Evolutionary conservation across 2,797 vertebrate species (phyloP), one percentile per base, ranked within the genome.

Genomic region (Gastrophryne carolinensis): DNA sequence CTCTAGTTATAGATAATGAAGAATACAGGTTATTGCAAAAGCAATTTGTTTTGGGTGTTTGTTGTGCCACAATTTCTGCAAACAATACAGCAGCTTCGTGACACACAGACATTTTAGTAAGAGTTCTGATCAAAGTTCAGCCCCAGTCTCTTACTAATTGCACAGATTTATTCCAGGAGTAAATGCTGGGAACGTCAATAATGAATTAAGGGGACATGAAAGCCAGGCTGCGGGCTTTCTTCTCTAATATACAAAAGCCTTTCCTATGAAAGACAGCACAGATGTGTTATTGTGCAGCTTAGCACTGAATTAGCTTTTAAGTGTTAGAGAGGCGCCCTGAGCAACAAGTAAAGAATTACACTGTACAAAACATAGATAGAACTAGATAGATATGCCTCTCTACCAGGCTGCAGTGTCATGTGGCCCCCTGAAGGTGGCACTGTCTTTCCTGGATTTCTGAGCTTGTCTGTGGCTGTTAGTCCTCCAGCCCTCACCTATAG

Each of bases 41-140:
- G 54, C 3, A 1, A n/a, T 21, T 62, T 62, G 21, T 21, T 27
- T n/a, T 62, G 6, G 21, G 26, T 24, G 41, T 62, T 44, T 21
- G 27, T 49, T 10, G 27, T 29, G 10, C 29, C 41, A 11, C 13
- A 34, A 24, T 6, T 24, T 62, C 58, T 41, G 34, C 15, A 24
- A 41, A 15, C 34, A 24, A 37, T 37, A 26, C 29, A 61, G 9
- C 10, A 32, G 24, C 29, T 17, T n/a, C 49, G 15, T 41, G 24
- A 49, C 17, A 32, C 27, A 32, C 5, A 24, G 47, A 50, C 15
- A 56, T 27, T 44, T 39, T 24, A 39, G 13, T 27, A 24, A 30
- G 6, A 68, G 32, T 21, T 26, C 17, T 68, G 34, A 68, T 54
- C 34, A 69, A 69, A 57, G 66, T 26, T 17, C 53, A 24, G 7